Conservation (phyloP, 1,140 invertebrate genomes). For the Scaptomyza graminum region DNA sequence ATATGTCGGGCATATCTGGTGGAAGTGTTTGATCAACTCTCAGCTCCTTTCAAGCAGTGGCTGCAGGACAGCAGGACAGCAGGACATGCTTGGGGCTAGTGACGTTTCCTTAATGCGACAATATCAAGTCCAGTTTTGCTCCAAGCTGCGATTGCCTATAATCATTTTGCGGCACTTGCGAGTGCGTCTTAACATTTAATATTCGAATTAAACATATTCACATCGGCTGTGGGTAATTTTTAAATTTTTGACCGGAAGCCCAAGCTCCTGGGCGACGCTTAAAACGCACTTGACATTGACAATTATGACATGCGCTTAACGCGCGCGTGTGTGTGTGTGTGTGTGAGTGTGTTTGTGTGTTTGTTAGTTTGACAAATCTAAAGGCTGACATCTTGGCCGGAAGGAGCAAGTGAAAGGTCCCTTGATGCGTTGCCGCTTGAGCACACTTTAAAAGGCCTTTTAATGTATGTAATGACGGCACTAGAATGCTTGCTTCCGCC, state of each 20-base stretch:
- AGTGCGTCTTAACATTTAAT: no score
- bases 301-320: conserved; percentile 71
- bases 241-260: conserved; percentile 2
- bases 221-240: no score
- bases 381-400: conserved; percentile 21
- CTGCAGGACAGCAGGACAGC: not conserved
- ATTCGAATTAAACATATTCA: no score
- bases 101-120: conserved; percentile 73
- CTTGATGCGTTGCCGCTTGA: conserved; percentile 25
- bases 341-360: conserved; percentile 16
- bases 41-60: no score
- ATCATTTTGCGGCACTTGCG: conserved; percentile 21
- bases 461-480: conserved; percentile 1
- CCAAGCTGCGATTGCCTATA: conserved; percentile 11
- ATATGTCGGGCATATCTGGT: conserved; percentile 6
- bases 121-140: conserved; percentile 59
- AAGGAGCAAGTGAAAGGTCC: conserved; percentile 20
- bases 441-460: conserved; percentile 29
- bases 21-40: conserved; percentile 44
- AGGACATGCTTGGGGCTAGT: conserved; percentile 67
- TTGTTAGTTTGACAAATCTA: conserved; percentile 20
- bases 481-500: not conserved
- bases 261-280: conserved; percentile 21
- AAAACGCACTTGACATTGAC: conserved; percentile 63
- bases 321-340: conserved; percentile 8